Evolutionary conservation across 2,797 vertebrate genomes (phyloP).

Genomic region (Fratercula arctica): DNA sequence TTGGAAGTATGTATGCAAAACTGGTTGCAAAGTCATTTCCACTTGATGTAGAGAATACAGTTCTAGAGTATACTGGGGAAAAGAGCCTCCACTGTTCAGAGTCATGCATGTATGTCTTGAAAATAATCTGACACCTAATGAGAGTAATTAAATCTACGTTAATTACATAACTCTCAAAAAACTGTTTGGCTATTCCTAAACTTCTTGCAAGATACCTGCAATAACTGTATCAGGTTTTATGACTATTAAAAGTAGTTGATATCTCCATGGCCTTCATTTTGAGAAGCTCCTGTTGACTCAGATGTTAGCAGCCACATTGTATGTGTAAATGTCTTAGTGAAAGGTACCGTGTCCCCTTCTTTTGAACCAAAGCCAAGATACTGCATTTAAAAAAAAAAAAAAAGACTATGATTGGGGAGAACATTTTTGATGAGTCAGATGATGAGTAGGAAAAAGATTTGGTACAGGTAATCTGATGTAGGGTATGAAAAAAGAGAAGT

Average conservation of each 20-base stretch:
- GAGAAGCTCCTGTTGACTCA: neutral
- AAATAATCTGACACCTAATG: neutral
- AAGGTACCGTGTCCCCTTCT: neutral
- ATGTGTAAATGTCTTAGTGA: neutral
- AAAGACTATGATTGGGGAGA: neutral
- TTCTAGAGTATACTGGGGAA: neutral
- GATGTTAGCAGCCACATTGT: neutral
- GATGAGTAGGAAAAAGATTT: neutral
- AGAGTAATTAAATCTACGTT: neutral
- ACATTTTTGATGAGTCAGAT: neutral
- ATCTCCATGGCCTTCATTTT: neutral
- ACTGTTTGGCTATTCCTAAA: neutral
- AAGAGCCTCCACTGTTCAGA: neutral
- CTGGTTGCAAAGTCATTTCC: neutral
- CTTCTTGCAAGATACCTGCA: neutral
- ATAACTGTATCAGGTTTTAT: neutral
- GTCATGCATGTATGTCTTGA: neutral
- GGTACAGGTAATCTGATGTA: neutral
- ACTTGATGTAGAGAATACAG: neutral
- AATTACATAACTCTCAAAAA: neutral
- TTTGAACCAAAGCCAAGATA: neutral
- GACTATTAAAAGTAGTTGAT: neutral
- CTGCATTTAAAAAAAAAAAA: no score
- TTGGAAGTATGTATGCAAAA: neutral
- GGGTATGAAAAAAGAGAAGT: neutral